phyloP scores from a whole-genome alignment of 2,888 invertebrate genomes.

The Agonopterix arenella region DNA sequence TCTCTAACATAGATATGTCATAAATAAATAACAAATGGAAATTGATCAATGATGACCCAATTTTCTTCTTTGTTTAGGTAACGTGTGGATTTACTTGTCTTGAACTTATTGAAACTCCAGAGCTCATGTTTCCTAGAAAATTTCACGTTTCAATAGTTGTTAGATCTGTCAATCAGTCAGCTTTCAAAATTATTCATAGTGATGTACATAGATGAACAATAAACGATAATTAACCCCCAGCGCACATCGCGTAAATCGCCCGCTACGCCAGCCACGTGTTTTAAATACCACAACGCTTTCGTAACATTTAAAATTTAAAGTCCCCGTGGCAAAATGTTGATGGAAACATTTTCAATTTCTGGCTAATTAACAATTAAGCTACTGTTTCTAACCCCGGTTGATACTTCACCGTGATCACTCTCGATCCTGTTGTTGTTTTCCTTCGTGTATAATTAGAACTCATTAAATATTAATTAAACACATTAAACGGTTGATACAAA shows the following conservation, averaged over 20 bases:
- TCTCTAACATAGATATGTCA: too few species aligned
- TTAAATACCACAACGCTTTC: neutral
- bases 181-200: too few species aligned
- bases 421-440: neutral
- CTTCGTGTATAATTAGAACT: conserved; percentile 1
- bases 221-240: conserved; percentile 24
- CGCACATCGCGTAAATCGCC: conserved; percentile 14
- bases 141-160: too few species aligned
- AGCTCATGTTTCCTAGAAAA: too few species aligned
- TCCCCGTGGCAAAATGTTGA: neutral
- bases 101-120: too few species aligned
- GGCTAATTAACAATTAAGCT: neutral
- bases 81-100: too few species aligned
- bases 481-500: conserved; percentile 10
- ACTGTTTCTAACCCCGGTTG: too few species aligned
- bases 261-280: conserved; percentile 6
- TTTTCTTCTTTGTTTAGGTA: too few species aligned
- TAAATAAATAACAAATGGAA: too few species aligned
- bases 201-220: conserved; percentile 12
- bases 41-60: too few species aligned
- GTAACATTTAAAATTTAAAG: neutral
- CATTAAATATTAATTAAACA: conserved; percentile 7
- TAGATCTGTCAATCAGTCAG: too few species aligned
- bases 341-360: neutral
- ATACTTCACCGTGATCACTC: too few species aligned